Evolutionary conservation across 2,797 vertebrate genomes (phyloP), one percentile per base, ranked within the genome.

Genomic region (Meda fulgida): DNA sequence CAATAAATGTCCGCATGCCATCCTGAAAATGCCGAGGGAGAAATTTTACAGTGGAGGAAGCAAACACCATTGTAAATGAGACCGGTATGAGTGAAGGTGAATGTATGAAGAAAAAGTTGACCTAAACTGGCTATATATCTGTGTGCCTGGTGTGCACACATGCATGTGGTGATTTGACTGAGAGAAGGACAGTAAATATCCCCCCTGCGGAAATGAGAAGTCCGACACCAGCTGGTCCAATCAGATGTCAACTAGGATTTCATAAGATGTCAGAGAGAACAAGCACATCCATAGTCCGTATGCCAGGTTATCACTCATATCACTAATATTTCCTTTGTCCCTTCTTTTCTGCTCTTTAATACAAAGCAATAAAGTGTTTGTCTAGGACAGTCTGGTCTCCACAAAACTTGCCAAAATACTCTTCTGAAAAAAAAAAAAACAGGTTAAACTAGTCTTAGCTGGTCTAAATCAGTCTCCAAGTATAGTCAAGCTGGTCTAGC

Each of bases 211-310:
- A 69, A 87, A 34, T 80, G 34, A 82, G 48, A 29, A 79, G 71
- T 85, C 81, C 51, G 31, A 78, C 60, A 78, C 73, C 51, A 65
- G 82, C 71, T 88, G 79, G 86, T 88, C 63, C 85, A 86, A 77
- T 84, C 77, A 65, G 72, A 83, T 80, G 85, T 86, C 86, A 86
- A 83, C 34, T 48, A 58, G 73, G 29, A 87, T 87, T 82, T 81
- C 58, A 85, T 87, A 85, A 89, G 85, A 81, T 80, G 80, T 85
- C 83, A 81, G 58, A 84, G 84, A 82, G 75, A 86, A 76, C n/a
- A 46, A 69, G 26, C 36, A 40, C 84, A 87, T 87, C 81, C 73
- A 87, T 43, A n/a, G n/a, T 43, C 76, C 58, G 48, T 60, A 83
- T 72, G 80, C 65, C 83, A 87, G 43, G 60, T 75, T 65, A 84